phyloP scores from a whole-genome alignment of 2,797 vertebrate species.

The Lerista edwardsae region DNA sequence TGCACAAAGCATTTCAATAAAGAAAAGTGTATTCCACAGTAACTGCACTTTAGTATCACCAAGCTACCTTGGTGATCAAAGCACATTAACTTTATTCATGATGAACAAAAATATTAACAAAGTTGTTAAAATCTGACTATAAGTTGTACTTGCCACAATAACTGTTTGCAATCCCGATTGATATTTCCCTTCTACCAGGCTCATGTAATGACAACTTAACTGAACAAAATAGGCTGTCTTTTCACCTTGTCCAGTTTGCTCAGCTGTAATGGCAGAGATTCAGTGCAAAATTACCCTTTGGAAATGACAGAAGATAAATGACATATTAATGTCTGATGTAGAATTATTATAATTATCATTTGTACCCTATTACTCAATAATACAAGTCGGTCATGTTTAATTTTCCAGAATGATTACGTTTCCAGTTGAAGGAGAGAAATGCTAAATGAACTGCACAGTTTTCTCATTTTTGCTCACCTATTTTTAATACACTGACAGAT shows the following conservation, averaged over 20 bases:
- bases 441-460: neutral
- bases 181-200: neutral
- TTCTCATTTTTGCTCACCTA: neutral
- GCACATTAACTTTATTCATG: neutral
- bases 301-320: constrained; percentile 21
- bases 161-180: neutral
- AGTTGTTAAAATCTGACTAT: constrained; percentile 25
- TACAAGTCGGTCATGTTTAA: constrained; percentile 8
- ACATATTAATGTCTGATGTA: constrained; percentile 11
- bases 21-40: neutral
- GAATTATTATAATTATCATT: neutral
- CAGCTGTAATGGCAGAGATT: neutral
- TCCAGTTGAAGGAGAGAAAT: constrained; percentile 14
- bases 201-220: neutral
- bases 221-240: neutral
- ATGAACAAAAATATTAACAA: neutral
- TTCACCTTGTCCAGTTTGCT: neutral
- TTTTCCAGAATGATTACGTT: constrained; percentile 35
- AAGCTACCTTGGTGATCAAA: constrained; percentile 44
- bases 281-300: constrained; percentile 30
- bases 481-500: constrained; percentile 1
- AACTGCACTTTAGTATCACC: neutral
- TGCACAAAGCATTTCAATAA: constrained; percentile 24
- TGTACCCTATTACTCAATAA: neutral
- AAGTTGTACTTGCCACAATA: neutral